A percentile compares a stretch with the other conserved stretches of the same genome.
These are phyloP conservation scores for Sebastes variabilis DNA, from an alignment of 2,797 vertebrate genomes.

Conservation along the genomic window DNA sequence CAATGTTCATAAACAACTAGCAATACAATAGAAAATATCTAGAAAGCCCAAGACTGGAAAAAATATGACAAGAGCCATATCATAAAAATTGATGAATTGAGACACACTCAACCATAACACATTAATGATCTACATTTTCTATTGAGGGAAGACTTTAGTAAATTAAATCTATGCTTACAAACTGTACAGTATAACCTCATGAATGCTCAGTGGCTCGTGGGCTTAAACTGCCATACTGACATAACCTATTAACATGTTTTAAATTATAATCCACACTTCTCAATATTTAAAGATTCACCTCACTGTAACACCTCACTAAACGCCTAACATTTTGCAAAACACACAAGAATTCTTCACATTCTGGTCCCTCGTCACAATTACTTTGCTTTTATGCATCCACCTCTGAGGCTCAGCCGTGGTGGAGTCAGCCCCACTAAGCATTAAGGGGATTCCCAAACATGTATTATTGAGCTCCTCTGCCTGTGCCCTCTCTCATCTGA, in stretches of 20 bases:
- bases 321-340: neutral
- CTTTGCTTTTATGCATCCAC: neutral
- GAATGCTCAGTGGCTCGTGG: too few relatives aligned
- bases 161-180: too few relatives aligned
- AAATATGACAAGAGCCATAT: too few relatives aligned
- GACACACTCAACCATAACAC: too few relatives aligned
- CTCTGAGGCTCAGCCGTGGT: neutral
- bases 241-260: neutral
- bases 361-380: neutral
- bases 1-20: too few relatives aligned
- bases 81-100: too few relatives aligned
- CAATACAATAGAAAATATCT: too few relatives aligned
- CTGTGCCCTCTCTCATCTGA: slow-evolving; percentile 19
- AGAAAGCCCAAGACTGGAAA: too few relatives aligned
- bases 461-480: slow-evolving; percentile 44
- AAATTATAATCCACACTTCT: neutral
- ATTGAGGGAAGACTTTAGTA: too few relatives aligned
- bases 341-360: neutral
- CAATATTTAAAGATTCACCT: neutral
- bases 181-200: too few relatives aligned
- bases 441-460: slow-evolving; percentile 49
- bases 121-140: too few relatives aligned
- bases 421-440: neutral
- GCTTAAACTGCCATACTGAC: too few relatives aligned
- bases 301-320: neutral